Percentiles rank a stretch among this genome's conserved stretches.
Conservation (phyloP, 2,888 invertebrate species). For the Lepidochrysops patricia region DNA sequence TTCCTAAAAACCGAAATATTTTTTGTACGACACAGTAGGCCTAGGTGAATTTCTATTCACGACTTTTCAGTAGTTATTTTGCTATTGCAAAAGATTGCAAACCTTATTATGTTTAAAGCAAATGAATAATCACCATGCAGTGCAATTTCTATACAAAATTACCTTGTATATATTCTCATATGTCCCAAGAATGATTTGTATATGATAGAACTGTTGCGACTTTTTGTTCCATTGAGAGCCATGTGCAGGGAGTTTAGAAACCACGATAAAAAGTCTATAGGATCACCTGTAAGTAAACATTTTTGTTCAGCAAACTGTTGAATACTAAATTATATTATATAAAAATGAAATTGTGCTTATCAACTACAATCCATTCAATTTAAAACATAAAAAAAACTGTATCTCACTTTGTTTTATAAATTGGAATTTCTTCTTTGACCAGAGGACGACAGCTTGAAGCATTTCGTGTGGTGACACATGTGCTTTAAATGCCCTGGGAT, state of each 20-base stretch:
- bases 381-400: too few relatives aligned
- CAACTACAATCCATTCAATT: too few relatives aligned
- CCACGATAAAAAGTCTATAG: constrained; percentile 98
- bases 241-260: constrained; percentile 96
- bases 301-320: too few relatives aligned
- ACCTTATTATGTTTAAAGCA: too few relatives aligned
- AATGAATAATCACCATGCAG: too few relatives aligned
- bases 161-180: constrained; percentile 88
- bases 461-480: constrained; percentile 99
- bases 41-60: too few relatives aligned
- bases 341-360: too few relatives aligned
- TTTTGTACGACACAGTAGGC: too few relatives aligned
- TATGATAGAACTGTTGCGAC: constrained; percentile 90
- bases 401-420: constrained; percentile 96
- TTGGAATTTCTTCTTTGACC: constrained; percentile 97
- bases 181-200: constrained; percentile 95
- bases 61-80: too few relatives aligned
- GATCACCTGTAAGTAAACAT: constrained; percentile 84
- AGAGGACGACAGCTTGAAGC: constrained; percentile 97
- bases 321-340: too few relatives aligned
- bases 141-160: not conserved
- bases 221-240: constrained; percentile 94
- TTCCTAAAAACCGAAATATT: too few relatives aligned
- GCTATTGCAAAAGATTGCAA: too few relatives aligned
- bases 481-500: constrained; percentile 98